A percentile compares a stretch with the other conserved stretches of the same genome.
These are phyloP conservation scores for Nudaria mundana DNA, from an alignment of 2,888 invertebrate species.

Conservation along the genomic window DNA sequence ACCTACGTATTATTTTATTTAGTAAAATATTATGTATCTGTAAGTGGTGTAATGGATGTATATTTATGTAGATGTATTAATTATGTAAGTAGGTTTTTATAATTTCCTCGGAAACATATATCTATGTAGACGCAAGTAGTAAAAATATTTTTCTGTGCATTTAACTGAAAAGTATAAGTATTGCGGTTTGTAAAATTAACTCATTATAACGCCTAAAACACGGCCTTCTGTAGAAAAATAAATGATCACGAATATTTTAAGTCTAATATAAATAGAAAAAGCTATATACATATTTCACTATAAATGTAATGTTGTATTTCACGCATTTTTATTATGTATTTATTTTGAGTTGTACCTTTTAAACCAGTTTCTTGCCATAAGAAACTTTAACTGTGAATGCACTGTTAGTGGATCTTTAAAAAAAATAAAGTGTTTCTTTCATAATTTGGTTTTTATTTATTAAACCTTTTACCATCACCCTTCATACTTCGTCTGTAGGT, in stretches of 20 bases:
- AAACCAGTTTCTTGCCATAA: conserved; percentile 48
- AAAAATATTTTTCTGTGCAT: conserved; percentile 15
- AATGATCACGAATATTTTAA: conserved; percentile 46
- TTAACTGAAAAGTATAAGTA: conserved; percentile 15
- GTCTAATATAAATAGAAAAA: conserved; percentile 38
- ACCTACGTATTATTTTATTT: too few relatives aligned
- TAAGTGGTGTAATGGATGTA: too few relatives aligned
- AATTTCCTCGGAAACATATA: too few relatives aligned
- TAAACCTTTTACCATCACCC: too few relatives aligned
- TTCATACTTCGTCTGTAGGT: too few relatives aligned
- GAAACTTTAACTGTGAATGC: conserved; percentile 70
- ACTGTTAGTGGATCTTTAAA: conserved; percentile 68
- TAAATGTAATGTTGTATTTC: conserved; percentile 59
- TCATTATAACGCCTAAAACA: conserved; percentile 53
- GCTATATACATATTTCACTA: conserved; percentile 39
- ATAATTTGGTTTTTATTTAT: conserved; percentile 47
- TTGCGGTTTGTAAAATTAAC: conserved; percentile 29
- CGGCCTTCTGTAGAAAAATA: conserved; percentile 62
- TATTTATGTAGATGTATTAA: too few relatives aligned
- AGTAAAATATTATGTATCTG: too few relatives aligned
- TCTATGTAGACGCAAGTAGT: conserved; percentile 15
- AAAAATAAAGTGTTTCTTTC: conserved; percentile 75
- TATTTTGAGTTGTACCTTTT: conserved; percentile 31
- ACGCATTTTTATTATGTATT: conserved; percentile 53
- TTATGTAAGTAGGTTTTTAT: too few relatives aligned